Evolutionary conservation across 2,888 invertebrate species (phyloP), one percentile per base, ranked within the genome.

Genomic region (Diloba caeruleocephala): DNA sequence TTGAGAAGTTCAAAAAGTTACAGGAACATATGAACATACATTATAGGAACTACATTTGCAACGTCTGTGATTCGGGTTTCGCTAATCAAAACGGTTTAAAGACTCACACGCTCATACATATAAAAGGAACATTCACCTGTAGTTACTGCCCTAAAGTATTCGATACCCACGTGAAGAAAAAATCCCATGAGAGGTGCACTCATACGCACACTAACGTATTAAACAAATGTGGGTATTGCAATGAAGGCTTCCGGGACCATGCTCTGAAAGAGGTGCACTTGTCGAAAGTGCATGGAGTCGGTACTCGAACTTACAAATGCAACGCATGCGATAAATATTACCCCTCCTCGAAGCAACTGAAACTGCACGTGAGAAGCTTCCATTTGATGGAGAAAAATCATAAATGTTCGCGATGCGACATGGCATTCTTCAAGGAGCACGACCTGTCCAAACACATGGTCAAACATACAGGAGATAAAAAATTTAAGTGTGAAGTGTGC

Each of bases 291-390:
- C 79, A 84, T 36, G 74, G 75, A 1, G 59, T 78, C 0, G 48
- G 50, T 3, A 0, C 32, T 32, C 3, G 42, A 3, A 51, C 7
- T 1, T 71, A 89, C 4, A 81, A 80, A 1, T 94, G 94, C 44
- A 79, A 84, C 4, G 86, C 91, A 0, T 94, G 94, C 39, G 87
- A 86, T 0, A 91, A 87, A 54, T 83, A 79, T 0, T 94, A 92
- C 55, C 83, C 84, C 3, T 90, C 90, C 49, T 89, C 90, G 29
- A 83, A 88, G 12, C 79, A 89, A 5, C 66, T 94, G 7, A 89
- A 85, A 0, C 78, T 85, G 0, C 94, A 94, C 36, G 88, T 85
- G 15, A 82, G 90, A 37, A 74, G 74, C 0, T 81, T 80, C 21
- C 89, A 89, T 52, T 38, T 78, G 13, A 54, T 74, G 65, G 66